Evolutionary conservation across 2,888 invertebrate genomes (phyloP).

Genomic region (Diarsia mendica): DNA sequence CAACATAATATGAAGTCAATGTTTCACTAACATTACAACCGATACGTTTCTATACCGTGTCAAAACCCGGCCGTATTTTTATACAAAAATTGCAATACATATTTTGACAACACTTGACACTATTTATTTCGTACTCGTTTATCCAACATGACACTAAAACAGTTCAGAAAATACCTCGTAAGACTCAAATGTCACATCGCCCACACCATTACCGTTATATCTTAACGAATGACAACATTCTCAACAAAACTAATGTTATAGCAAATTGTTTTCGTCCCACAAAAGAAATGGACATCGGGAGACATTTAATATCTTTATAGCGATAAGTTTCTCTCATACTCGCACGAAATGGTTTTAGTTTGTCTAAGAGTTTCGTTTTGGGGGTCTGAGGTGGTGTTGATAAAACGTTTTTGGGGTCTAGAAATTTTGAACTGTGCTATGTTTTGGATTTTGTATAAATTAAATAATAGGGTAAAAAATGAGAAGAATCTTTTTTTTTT

Average conservation of each 20-base stretch:
- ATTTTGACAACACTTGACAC: too few species aligned
- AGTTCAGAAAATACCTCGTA: neutral
- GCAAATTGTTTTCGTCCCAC: constrained; percentile 60
- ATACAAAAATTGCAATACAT: too few species aligned
- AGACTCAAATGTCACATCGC: constrained; percentile 35
- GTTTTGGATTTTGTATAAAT: too few species aligned
- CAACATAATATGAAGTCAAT: too few species aligned
- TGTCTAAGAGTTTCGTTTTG: constrained; percentile 30
- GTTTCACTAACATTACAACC: too few species aligned
- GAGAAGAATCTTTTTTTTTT: too few species aligned
- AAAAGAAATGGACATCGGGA: constrained; percentile 59
- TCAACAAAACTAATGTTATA: constrained; percentile 53
- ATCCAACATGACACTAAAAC: neutral
- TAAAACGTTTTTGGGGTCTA: neutral
- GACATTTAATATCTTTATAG: constrained; percentile 71
- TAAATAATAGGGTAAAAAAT: too few species aligned
- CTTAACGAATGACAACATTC: constrained; percentile 39
- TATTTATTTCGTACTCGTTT: neutral
- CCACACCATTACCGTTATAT: constrained; percentile 32
- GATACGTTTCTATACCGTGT: too few species aligned
- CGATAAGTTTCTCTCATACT: constrained; percentile 41
- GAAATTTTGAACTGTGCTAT: neutral
- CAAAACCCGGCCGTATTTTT: too few species aligned
- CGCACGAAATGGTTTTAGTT: constrained; percentile 50
- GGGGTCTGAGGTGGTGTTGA: neutral